Evolutionary conservation across 2,888 invertebrate species (phyloP).

Genomic region (Lottia gigantea): DNA sequence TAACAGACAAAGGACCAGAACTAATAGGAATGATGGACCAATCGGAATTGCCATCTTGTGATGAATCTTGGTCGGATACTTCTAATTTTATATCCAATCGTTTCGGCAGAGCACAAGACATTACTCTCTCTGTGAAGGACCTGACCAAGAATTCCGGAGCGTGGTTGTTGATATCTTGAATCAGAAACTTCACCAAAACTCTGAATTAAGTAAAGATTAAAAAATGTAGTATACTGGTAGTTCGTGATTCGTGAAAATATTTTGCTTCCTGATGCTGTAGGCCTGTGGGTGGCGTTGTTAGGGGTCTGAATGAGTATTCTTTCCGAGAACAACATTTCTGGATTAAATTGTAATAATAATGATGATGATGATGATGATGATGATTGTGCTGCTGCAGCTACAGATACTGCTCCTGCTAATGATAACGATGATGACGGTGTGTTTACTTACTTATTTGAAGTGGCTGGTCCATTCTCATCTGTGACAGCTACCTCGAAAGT

Average conservation of each 20-base stretch:
- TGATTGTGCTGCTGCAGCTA: too few species aligned
- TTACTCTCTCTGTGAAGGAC: background rate
- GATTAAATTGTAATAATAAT: too few species aligned
- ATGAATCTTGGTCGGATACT: background rate
- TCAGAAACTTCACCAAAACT: background rate
- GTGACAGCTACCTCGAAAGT: background rate
- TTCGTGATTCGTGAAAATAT: too few species aligned
- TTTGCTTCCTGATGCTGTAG: too few species aligned
- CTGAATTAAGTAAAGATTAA: too few species aligned
- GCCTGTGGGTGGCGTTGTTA: too few species aligned
- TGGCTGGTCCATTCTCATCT: background rate
- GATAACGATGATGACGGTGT: too few species aligned
- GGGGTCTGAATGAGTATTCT: too few species aligned
- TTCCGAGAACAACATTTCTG: too few species aligned
- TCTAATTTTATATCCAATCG: background rate
- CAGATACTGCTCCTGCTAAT: too few species aligned
- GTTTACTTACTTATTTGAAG: background rate
- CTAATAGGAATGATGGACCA: background rate
- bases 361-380: too few species aligned
- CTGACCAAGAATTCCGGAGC: slow-evolving; percentile 1
- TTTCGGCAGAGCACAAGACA: background rate
- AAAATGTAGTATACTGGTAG: too few species aligned
- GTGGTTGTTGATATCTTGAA: slow-evolving; percentile 1
- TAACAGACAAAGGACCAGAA: background rate
- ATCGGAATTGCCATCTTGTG: background rate